These are phyloP conservation scores for Pristionchus arcanus DNA, from an alignment of 2,888 invertebrate genomes.

Conservation along the genomic window DNA sequence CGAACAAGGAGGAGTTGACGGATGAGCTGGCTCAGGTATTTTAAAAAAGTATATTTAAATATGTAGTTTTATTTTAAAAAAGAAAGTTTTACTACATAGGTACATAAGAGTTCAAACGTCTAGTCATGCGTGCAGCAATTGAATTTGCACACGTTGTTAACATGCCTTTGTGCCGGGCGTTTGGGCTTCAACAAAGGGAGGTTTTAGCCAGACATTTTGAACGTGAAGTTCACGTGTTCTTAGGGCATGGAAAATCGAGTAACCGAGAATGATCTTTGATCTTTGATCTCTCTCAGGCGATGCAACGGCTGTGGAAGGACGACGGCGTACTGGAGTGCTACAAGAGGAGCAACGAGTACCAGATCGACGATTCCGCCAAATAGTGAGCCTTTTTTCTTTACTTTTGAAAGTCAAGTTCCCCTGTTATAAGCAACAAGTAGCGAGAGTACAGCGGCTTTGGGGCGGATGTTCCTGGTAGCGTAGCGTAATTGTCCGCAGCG, in stretches of 20 bases:
- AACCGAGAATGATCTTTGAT: background rate
- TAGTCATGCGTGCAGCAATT: background rate
- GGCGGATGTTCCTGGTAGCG: too few relatives aligned
- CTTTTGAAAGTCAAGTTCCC: too few relatives aligned
- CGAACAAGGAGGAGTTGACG: constrained; percentile 78
- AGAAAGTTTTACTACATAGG: too few relatives aligned
- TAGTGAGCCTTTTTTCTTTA: constrained; percentile 87
- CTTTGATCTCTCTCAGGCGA: constrained; percentile 84
- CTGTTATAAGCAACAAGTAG: too few relatives aligned
- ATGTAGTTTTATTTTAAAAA: too few relatives aligned
- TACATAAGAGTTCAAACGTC: background rate
- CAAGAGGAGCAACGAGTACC: constrained; percentile 99
- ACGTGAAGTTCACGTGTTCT: background rate
- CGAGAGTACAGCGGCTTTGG: too few relatives aligned
- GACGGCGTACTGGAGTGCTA: constrained; percentile 98
- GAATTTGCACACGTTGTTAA: background rate
- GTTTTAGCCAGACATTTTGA: background rate
- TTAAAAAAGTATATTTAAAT: background rate
- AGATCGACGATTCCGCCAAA: constrained; percentile 99
- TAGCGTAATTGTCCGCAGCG: too few relatives aligned
- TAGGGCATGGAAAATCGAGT: background rate
- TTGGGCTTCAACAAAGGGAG: background rate
- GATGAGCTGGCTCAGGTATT: constrained; percentile 71
- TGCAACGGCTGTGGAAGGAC: constrained; percentile 99
- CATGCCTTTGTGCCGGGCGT: background rate